Conservation (phyloP, 2,888 invertebrate genomes). For the Meiosimyza decipiens region DNA sequence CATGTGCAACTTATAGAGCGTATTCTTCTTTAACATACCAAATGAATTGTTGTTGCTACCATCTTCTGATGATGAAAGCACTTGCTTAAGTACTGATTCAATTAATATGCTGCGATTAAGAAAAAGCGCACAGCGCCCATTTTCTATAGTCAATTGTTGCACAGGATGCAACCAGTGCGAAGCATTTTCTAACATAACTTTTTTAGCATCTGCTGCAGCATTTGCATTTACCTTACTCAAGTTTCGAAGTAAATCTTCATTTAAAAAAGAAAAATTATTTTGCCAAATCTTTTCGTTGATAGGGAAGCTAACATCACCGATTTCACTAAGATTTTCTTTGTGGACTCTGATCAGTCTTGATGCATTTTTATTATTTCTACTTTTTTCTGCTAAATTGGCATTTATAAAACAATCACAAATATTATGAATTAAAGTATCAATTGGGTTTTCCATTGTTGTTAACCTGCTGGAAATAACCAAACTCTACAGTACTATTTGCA, state of each 20-base stretch:
- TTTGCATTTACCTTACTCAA: conserved; percentile 33
- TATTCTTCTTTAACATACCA: conserved; percentile 39
- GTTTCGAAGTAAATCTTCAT: conserved; percentile 30
- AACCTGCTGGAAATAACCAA: too few species aligned
- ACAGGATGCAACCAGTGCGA: conserved; percentile 53
- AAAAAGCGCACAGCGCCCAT: conserved; percentile 53
- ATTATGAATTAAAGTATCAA: conserved; percentile 36
- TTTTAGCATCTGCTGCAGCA: conserved; percentile 26
- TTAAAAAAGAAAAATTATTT: conserved; percentile 57
- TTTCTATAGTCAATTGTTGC: conserved; percentile 37
- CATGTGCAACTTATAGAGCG: conserved; percentile 13
- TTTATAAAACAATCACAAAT: conserved; percentile 36
- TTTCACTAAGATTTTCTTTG: conserved; percentile 68
- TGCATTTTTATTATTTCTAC: conserved; percentile 33
- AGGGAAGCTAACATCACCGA: conserved; percentile 77
- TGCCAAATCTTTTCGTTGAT: conserved; percentile 72
- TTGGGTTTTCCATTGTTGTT: conserved; percentile 42
- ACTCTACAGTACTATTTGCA: too few species aligned
- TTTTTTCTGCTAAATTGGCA: background rate
- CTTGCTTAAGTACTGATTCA: conserved; percentile 44
- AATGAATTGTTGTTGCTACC: conserved; percentile 28
- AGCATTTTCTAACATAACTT: conserved; percentile 44
- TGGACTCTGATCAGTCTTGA: conserved; percentile 70
- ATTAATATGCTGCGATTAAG: conserved; percentile 50
- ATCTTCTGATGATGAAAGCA: conserved; percentile 43